phyloP scores from a whole-genome alignment of 2,113 vertebrate genomes.

The Bettongia penicillata region DNA sequence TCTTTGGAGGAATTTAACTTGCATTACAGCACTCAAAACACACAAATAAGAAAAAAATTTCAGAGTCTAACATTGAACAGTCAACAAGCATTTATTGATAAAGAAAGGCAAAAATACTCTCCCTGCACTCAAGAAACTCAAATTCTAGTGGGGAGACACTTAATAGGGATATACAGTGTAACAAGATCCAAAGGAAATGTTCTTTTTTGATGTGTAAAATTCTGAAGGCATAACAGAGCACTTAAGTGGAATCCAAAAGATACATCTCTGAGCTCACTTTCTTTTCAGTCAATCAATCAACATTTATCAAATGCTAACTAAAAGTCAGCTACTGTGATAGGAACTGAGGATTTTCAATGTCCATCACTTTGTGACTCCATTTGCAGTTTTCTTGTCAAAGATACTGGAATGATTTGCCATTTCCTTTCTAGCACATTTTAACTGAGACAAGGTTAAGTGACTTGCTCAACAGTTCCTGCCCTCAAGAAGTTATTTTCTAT shows the following conservation, averaged over 20 bases:
- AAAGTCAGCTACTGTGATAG: not conserved
- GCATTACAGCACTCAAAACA: constrained; percentile 76
- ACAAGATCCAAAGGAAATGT: not conserved
- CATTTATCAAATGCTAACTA: not conserved
- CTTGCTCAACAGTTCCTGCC: not conserved
- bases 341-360: too few species aligned
- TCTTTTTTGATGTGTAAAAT: not conserved
- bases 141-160: not conserved
- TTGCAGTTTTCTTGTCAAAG: too few species aligned
- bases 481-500: not conserved
- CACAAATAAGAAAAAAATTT: constrained; percentile 64
- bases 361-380: too few species aligned
- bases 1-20: constrained; percentile 74
- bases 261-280: not conserved
- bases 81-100: not conserved
- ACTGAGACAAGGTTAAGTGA: too few species aligned
- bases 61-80: constrained; percentile 15
- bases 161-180: not conserved
- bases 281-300: not conserved
- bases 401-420: too few species aligned
- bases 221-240: not conserved
- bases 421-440: too few species aligned
- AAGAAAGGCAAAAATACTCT: not conserved
- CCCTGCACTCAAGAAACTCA: not conserved
- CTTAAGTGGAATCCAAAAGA: not conserved